Base-by-base conservation (phyloP, 30 jellyfish, hydroid and myxozoan genomes). In the Rhopilema esculentum region DNA sequence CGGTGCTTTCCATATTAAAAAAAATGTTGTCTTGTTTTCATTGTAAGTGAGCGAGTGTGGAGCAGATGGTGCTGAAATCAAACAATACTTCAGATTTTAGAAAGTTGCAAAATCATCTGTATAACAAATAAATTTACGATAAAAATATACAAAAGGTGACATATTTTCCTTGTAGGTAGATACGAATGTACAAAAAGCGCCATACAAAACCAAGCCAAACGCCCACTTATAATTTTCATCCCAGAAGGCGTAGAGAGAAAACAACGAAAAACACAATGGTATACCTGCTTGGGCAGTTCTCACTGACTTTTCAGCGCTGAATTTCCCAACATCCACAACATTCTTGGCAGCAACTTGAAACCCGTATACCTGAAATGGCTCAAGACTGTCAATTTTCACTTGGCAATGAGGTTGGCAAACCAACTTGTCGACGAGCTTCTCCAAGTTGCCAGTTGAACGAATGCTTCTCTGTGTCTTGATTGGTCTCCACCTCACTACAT, bases 261-360 rank as follows among this genome's bases (percentile, higher is more conserved):
- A 2, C 57, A 40, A 40, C 12, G 57, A 12, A 40, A n/a, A n/a
- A n/a, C n/a, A n/a, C n/a, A n/a, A n/a, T n/a, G n/a, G n/a, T n/a
- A n/a, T 87, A 87, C 96, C 96, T 68, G 91, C 92, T 82, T 89
- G 93, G 24, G 73, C 82, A 0, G 97, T 89, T 1, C 12, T 30
- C 16, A 89, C 6, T 1, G 15, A 27, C 70, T 50, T 28, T 20
- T 84, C 80, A 0, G 50, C 25, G 29, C 93, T 81, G 67, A 64
- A 89, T 4, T 28, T 64, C 4, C 97, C 97, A n/a, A 33, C 8
- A 15, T 91, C 97, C n/a, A 16, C 30, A 4, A 1, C 25, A 19
- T 93, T 89, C 16, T 26, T 84, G 7, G 97, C 97, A 23, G 97
- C 97, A 64, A 89, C 49, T 26, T 64, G 77, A 51, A 89, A 69